Percentiles rank a stretch among this genome's conserved stretches.
These are phyloP conservation scores for Drosophila sp. DNA, from an alignment of 1,140 invertebrate genomes.

Conservation along the genomic window DNA sequence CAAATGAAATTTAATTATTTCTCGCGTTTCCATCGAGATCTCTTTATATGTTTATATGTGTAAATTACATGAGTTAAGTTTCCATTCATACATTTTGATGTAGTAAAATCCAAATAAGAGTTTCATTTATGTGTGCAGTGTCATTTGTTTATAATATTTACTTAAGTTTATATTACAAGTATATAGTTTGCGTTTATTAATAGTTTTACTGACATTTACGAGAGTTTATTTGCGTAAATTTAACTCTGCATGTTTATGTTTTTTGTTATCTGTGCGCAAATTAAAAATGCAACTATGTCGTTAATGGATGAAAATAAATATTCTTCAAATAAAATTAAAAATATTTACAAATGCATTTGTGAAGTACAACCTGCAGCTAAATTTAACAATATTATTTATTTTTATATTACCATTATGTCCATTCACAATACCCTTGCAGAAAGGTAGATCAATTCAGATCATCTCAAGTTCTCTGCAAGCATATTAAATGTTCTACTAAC, in stretches of 20 bases:
- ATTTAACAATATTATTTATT: slow-evolving; percentile 54
- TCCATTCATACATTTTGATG: too few relatives aligned
- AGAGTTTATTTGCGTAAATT: slow-evolving; percentile 32
- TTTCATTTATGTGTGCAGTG: slow-evolving; percentile 6
- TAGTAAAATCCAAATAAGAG: too few relatives aligned
- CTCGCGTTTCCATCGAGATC: slow-evolving; percentile 5
- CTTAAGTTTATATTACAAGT: slow-evolving; percentile 39
- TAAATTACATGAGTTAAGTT: slow-evolving; percentile 13
- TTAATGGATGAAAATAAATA: slow-evolving; percentile 53
- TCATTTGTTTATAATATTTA: slow-evolving; percentile 9
- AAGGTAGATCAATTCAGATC: not conserved
- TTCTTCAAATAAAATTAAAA: slow-evolving; percentile 35
- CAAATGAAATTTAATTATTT: slow-evolving; percentile 37
- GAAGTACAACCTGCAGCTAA: slow-evolving; percentile 12
- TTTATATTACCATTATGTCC: slow-evolving; percentile 36
- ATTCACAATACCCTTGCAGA: slow-evolving; percentile 12
- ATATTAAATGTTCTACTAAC: not conserved
- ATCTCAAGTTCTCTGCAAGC: not conserved
- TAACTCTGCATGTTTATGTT: slow-evolving; percentile 22
- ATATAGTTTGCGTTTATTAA: slow-evolving; percentile 44
- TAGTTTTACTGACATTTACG: slow-evolving; percentile 43
- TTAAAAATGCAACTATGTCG: slow-evolving; percentile 50
- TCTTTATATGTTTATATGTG: slow-evolving; percentile 7
- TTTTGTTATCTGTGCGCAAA: slow-evolving; percentile 5
- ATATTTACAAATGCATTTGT: slow-evolving; percentile 39